A percentile compares a stretch with the other conserved stretches of the same genome.
Conservation (phyloP, 2,888 invertebrate species). For the Cephus spinipes region DNA sequence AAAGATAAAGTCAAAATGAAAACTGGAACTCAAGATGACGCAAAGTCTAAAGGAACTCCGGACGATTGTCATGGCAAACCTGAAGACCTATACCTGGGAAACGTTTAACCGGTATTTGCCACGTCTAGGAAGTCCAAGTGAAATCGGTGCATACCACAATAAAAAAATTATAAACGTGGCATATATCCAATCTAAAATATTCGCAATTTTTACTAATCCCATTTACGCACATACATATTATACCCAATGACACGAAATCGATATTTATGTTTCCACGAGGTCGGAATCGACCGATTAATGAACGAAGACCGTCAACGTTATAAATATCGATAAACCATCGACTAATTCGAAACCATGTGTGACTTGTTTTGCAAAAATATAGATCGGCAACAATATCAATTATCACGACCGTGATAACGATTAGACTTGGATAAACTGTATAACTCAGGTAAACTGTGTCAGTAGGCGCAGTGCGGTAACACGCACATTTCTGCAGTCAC, state of each 20-base stretch:
- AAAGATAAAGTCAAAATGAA: neutral
- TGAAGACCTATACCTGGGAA: neutral
- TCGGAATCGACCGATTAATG: neutral
- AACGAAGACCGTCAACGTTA: neutral
- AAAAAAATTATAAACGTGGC: neutral
- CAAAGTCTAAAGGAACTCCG: neutral
- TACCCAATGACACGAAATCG: neutral
- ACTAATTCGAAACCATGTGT: neutral
- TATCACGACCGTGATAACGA: neutral
- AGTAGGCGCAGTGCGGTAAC: constrained; percentile 48
- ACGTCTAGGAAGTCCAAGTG: neutral
- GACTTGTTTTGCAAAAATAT: neutral
- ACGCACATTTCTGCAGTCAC: constrained; percentile 38
- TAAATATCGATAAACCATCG: neutral
- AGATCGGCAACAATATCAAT: neutral
- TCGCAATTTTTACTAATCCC: neutral
- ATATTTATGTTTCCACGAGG: neutral
- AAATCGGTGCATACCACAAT: neutral
- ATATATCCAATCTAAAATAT: neutral
- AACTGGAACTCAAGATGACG: neutral
- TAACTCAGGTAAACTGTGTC: constrained; percentile 35
- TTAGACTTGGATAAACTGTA: constrained; percentile 18
- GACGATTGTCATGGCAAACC: neutral
- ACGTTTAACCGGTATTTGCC: neutral
- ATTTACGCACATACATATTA: neutral